These are phyloP conservation scores for Campylomormyrus tamandua DNA, from an alignment of 2,113 vertebrate species.

Conservation along the genomic window DNA sequence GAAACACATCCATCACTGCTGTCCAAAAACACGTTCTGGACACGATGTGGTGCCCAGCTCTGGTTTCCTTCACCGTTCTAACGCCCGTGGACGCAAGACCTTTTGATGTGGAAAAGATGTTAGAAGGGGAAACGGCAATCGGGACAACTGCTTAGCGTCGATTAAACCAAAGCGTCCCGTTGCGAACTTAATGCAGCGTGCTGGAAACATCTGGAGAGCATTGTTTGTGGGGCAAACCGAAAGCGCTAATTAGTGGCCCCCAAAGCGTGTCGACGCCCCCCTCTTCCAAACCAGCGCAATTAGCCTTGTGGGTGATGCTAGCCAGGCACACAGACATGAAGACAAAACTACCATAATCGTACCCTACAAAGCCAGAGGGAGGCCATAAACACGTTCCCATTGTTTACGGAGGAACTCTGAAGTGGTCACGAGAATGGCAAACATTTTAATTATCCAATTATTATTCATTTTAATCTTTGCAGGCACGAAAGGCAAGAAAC, in stretches of 20 bases:
- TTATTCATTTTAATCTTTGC: constrained; percentile 5
- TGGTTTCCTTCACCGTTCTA: neutral
- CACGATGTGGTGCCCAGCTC: neutral
- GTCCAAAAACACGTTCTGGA: neutral
- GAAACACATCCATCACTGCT: neutral
- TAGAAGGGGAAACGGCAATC: constrained; percentile 1
- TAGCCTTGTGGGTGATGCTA: neutral
- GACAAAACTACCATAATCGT: constrained; percentile 7
- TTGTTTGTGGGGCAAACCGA: constrained; percentile 2
- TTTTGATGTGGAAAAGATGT: constrained; percentile 11
- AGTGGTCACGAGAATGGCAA: constrained; percentile 1
- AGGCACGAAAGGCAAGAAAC: neutral
- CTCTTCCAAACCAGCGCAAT: neutral
- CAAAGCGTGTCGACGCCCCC: neutral
- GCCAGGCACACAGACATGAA: neutral
- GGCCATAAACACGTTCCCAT: neutral
- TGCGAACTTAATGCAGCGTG: neutral
- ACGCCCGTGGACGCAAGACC: neutral
- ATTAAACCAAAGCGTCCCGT: constrained; percentile 6
- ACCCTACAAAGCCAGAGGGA: neutral
- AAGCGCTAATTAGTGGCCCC: neutral
- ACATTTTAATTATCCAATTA: constrained; percentile 9
- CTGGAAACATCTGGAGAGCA: constrained; percentile 12
- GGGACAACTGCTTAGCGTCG: constrained; percentile 5
- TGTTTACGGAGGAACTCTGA: neutral